Evolutionary conservation across 2,888 invertebrate species (phyloP), one percentile per base, ranked within the genome.

Genomic region (Nomada goodeniana): DNA sequence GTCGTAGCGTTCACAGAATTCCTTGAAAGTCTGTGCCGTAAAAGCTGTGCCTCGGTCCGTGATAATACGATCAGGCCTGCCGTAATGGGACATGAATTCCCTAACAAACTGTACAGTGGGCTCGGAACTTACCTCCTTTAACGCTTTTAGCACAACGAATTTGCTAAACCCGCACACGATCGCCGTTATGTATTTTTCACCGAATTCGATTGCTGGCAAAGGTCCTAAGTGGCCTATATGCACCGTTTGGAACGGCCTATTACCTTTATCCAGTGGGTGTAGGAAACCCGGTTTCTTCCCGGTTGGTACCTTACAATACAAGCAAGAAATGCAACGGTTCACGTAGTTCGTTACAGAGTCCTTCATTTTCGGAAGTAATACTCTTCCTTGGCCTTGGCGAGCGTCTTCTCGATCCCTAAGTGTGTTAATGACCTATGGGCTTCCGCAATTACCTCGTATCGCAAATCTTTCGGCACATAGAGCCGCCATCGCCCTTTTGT

Each of bases 11-110:
- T 81, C 26, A 61, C 89, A 73, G 23, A 73, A 73, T 55, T 26
- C 10, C 15, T 63, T 52, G 9, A 73, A 73, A 15, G 2, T 29
- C 0, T 15, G 15, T 18, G 55, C 63, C 2, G 44, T 57, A 15
- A 73, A 73, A 7, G 57, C 65, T 1, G 71, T 91, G 90, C 42
- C 86, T 18, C 64, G 71, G 42, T 61, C 63, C 9, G 15, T 71
- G 15, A 71, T 61, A 13, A 61, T 71, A 13, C 61, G 61, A 52
- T 65, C 10, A 15, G 74, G 67, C 13, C 20, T 68, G 15, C 90
- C 90, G 80, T 89, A 90, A 72, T 85, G 86, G 0, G 77, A 26
- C 18, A 88, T 78, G 44, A 85, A 80, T 7, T 85, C 82, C 7
- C 50, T 59, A 18, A 84, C 29, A 11, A 71, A 72, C 2, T 18